Evolutionary conservation across 1,140 invertebrate genomes (phyloP).

Genomic region (Magallana gigas): DNA sequence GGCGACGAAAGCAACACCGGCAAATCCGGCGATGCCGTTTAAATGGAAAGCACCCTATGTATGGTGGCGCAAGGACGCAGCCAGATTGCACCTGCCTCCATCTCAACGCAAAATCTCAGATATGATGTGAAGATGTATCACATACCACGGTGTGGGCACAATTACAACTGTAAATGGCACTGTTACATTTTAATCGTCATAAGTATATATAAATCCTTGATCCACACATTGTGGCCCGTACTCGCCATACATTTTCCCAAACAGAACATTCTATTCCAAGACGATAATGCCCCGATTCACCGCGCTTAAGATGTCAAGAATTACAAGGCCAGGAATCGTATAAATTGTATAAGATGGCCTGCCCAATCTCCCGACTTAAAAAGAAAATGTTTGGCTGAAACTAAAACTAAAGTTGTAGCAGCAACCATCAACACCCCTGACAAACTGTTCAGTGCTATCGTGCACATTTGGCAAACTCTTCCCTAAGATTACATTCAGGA

Average conservation of each 20-base stretch:
- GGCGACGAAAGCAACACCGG: no score
- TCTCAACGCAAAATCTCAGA: constrained; percentile 19
- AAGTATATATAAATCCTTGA: constrained; percentile 44
- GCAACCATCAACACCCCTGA: not conserved
- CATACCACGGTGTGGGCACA: constrained; percentile 40
- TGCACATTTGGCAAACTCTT: no score
- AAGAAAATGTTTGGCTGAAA: constrained; percentile 19
- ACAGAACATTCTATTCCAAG: constrained; percentile 32
- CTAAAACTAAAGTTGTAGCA: not conserved
- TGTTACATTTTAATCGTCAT: constrained; percentile 21
- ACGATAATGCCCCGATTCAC: constrained; percentile 49
- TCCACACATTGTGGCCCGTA: constrained; percentile 39
- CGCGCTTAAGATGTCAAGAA: constrained; percentile 17
- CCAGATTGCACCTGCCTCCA: not conserved
- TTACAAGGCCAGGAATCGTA: constrained; percentile 11
- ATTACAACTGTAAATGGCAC: constrained; percentile 38
- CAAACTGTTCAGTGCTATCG: no score
- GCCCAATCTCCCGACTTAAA: not conserved
- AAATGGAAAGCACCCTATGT: no score
- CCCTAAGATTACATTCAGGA: no score
- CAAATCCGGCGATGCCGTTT: no score
- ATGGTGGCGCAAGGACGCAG: constrained; percentile 35
- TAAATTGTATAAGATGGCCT: no score
- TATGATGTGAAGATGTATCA: constrained; percentile 44
- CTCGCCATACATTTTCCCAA: constrained; percentile 43